Percentiles rank a stretch among this genome's conserved stretches.
phyloP scores from a whole-genome alignment of 1,140 invertebrate species.

The Rhagoletis pomonella region DNA sequence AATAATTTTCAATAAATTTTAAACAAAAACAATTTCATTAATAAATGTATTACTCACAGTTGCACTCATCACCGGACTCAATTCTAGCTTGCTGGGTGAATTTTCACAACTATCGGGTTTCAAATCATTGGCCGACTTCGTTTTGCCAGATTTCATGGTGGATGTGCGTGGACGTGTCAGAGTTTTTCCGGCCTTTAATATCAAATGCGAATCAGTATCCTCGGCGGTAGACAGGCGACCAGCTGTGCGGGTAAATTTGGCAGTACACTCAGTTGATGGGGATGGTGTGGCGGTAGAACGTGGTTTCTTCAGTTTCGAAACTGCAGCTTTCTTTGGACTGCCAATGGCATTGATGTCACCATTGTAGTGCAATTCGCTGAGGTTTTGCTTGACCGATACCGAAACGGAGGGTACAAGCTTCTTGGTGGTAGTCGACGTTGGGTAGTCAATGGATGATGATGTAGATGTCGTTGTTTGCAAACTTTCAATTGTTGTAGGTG shows the following conservation, averaged over 20 bases:
- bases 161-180: neutral
- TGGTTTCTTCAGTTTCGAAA: slow-evolving; percentile 35
- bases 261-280: slow-evolving; percentile 52
- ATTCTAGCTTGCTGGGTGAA: slow-evolving; percentile 60
- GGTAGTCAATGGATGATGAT: slow-evolving; percentile 39
- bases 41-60: slow-evolving; percentile 63
- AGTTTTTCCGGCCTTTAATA: neutral
- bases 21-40: neutral
- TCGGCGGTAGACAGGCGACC: slow-evolving; percentile 49
- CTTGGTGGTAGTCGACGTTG: slow-evolving; percentile 44
- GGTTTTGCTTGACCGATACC: slow-evolving; percentile 69
- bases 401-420: slow-evolving; percentile 63
- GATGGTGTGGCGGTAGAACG: neutral
- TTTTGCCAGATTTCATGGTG: slow-evolving; percentile 49
- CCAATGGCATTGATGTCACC: slow-evolving; percentile 56
- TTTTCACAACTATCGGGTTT: slow-evolving; percentile 50
- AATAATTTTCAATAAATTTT: slow-evolving; percentile 50
- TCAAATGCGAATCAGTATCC: slow-evolving; percentile 53
- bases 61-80: slow-evolving; percentile 67
- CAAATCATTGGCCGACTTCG: slow-evolving; percentile 7
- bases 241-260: slow-evolving; percentile 44
- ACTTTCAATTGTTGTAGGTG: neutral
- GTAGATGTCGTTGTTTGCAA: neutral
- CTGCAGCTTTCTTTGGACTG: neutral
- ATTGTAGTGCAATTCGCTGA: slow-evolving; percentile 68